These are phyloP conservation scores for Brachionus paranguensis DNA, from an alignment of 1,140 invertebrate species.

Conservation along the genomic window DNA sequence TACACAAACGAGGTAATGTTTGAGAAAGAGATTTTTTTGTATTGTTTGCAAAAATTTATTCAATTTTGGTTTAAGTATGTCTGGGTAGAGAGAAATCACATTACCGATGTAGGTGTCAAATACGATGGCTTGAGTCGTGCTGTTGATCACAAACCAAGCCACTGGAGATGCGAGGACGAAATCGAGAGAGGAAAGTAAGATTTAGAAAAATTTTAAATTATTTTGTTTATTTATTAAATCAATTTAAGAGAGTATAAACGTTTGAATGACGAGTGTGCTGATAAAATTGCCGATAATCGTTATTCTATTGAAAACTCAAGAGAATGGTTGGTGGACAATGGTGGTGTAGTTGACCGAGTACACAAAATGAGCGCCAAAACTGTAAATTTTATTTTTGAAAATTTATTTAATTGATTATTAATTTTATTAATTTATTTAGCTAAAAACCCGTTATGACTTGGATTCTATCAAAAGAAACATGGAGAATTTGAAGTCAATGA, in stretches of 20 bases:
- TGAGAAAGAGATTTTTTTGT: background rate
- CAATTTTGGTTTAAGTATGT: conserved; percentile 13
- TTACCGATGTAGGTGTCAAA: conserved; percentile 40
- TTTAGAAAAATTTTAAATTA: background rate
- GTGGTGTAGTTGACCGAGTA: conserved; percentile 29
- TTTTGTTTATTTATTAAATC: background rate
- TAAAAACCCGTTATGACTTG: conserved; percentile 40
- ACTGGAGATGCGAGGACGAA: conserved; percentile 40
- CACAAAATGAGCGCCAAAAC: conserved; percentile 35
- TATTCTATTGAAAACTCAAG: conserved; percentile 22
- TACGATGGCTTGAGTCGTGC: background rate
- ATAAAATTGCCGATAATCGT: conserved; percentile 40
- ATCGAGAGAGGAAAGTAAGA: conserved; percentile 39
- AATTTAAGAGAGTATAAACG: conserved; percentile 35
- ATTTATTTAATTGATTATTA: background rate
- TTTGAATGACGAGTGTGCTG: conserved; percentile 40
- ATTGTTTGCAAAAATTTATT: background rate
- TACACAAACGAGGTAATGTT: conserved; percentile 26
- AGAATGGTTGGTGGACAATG: conserved; percentile 16
- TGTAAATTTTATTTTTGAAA: background rate
- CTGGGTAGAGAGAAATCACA: conserved; percentile 38
- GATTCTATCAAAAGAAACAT: conserved; percentile 38
- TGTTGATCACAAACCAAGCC: conserved; percentile 36
- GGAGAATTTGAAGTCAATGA: conserved; percentile 34
- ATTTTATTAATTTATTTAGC: background rate